A percentile compares a stretch with the other conserved stretches of the same genome.
Conservation (phyloP, 1,140 invertebrate genomes). For the Philaenus spumarius region DNA sequence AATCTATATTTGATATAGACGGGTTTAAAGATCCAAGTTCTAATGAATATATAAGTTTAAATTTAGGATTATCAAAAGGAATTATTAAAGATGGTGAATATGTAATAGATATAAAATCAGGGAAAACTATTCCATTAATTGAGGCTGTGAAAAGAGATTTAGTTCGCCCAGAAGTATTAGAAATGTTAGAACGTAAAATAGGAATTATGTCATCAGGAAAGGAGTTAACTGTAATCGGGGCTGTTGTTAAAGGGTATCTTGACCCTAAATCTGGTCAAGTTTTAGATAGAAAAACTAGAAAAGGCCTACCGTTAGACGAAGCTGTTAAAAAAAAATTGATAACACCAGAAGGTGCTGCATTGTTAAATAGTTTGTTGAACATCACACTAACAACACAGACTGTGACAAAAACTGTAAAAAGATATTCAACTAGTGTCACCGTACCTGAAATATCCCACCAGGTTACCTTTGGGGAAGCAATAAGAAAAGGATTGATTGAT, state of each 20-base stretch:
- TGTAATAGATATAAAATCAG: constrained; percentile 64
- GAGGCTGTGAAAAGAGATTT: constrained; percentile 56
- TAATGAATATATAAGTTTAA: constrained; percentile 75
- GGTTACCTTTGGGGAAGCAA: constrained; percentile 67
- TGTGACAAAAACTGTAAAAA: constrained; percentile 69
- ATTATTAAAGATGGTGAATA: constrained; percentile 65
- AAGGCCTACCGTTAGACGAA: constrained; percentile 73
- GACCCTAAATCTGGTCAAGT: constrained; percentile 83
- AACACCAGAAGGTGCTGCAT: constrained; percentile 74
- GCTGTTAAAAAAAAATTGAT: constrained; percentile 79
- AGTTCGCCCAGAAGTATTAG: constrained; percentile 67
- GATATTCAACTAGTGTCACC: constrained; percentile 26
- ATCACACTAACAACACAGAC: constrained; percentile 80
- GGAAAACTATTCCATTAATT: constrained; percentile 62
- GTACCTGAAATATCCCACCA: constrained; percentile 20
- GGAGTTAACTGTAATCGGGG: constrained; percentile 77
- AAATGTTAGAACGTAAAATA: constrained; percentile 75
- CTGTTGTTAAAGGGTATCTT: constrained; percentile 72
- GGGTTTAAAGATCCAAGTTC: constrained; percentile 80
- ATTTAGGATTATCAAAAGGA: constrained; percentile 73
- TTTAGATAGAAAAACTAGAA: constrained; percentile 65
- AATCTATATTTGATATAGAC: constrained; percentile 87
- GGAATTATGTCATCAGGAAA: constrained; percentile 64
- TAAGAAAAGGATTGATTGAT: constrained; percentile 72
- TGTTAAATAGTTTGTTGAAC: constrained; percentile 73